Evolutionary conservation across 2,113 vertebrate species (phyloP).

Genomic region (Panthera uncia): DNA sequence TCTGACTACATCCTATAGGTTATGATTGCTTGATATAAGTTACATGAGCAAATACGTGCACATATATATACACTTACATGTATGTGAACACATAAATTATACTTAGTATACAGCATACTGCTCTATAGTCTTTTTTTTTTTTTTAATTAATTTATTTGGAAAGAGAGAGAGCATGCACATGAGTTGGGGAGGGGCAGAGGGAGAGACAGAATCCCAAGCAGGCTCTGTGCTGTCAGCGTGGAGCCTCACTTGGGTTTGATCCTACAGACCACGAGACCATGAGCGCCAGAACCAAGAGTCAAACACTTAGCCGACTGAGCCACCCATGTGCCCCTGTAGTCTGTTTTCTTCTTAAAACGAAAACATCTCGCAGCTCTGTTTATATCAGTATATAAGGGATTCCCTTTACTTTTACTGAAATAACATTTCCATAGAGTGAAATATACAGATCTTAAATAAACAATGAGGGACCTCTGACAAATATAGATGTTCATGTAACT

Average conservation of each 20-base stretch:
- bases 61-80: neutral
- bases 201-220: no score
- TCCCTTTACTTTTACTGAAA: neutral
- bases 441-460: neutral
- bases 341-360: neutral
- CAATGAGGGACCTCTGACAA: neutral
- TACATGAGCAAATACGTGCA: neutral
- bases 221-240: no score
- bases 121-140: neutral
- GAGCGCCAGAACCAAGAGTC: no score
- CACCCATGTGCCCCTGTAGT: neutral
- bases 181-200: no score
- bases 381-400: neutral
- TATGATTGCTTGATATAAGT: neutral
- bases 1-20: neutral
- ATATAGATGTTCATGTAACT: neutral
- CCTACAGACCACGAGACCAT: no score
- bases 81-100: neutral
- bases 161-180: no score
- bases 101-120: neutral
- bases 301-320: no score
- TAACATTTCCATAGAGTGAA: neutral
- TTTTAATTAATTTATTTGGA: no score
- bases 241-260: no score
- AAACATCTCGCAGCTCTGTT: neutral